A percentile compares a stretch with the other conserved stretches of the same genome.
These are phyloP conservation scores for Austrolebias charrua DNA, from an alignment of 2,797 vertebrate genomes.

Conservation along the genomic window DNA sequence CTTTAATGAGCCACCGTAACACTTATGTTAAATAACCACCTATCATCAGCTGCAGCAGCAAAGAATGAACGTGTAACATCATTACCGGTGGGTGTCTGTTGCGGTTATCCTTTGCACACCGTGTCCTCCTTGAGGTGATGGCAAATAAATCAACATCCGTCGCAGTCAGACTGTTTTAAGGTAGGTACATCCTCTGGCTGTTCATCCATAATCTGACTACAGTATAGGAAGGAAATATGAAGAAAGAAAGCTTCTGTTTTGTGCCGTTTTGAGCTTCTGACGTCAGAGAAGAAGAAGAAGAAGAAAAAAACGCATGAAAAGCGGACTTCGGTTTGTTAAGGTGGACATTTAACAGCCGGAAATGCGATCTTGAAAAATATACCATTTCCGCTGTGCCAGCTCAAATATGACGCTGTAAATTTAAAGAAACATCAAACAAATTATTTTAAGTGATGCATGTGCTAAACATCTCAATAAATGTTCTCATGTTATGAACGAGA, in stretches of 20 bases:
- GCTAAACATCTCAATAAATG: accelerated
- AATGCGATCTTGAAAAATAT: not conserved
- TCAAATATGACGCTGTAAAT: accelerated
- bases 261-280: constrained; percentile 71
- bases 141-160: constrained; percentile 42
- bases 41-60: constrained; percentile 48
- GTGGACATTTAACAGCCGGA: constrained; percentile 52
- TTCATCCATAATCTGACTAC: constrained; percentile 60
- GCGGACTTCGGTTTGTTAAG: constrained; percentile 78
- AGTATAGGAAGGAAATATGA: constrained; percentile 58
- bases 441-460: accelerated
- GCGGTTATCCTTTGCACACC: constrained; percentile 55
- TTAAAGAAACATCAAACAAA: accelerated
- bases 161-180: constrained; percentile 47
- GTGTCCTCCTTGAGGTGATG: constrained; percentile 49
- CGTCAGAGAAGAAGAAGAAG: constrained; percentile 80
- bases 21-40: constrained; percentile 50
- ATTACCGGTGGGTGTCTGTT: constrained; percentile 64
- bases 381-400: too few relatives aligned
- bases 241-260: constrained; percentile 71
- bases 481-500: not conserved
- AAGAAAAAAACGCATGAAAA: constrained; percentile 67
- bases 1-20: constrained; percentile 43
- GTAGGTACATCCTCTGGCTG: constrained; percentile 22
- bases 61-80: constrained; percentile 29